Evolutionary conservation across 1,140 invertebrate genomes (phyloP), one percentile per base, ranked within the genome.

Genomic region (Potamilus streckersoni): DNA sequence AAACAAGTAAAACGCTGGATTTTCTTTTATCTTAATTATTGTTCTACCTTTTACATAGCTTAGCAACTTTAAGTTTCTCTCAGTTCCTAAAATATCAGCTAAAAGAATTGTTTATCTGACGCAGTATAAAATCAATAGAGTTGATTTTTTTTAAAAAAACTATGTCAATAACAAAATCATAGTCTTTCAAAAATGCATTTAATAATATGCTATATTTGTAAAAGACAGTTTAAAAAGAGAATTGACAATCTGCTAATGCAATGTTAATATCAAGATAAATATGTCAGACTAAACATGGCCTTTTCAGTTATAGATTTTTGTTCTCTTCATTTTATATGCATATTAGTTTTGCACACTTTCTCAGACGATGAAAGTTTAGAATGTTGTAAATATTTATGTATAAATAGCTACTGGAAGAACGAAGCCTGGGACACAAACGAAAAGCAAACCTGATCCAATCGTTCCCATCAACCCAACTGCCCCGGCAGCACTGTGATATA

Each of bases 401-500:
- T 49, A 31, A 56, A 67, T 17, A 6, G 12, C 16, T 19, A 23
- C 27, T 13, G 20, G 11, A 55, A 19, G 56, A 49, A 19, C 5
- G 27, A 15, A 27, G 6, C 17, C 17, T 63, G 63, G 60, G 8
- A 16, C 19, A 12, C 55, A 56, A 56, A 66, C 15, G 6, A 64
- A 55, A 31, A 63, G 38, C 38, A 49, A 49, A 86, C 84, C 84
- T 73, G 66, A 66, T 70, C 76, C 79, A 0, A 84, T 71, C 2
- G 76, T 76, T 49, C 69, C 74, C 73, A 80, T 83, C 1, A 87
- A 65, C 64, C 83, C 84, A 5, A 88, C 57, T n/a, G 76, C 71
- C 11, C 81, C 80, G 8, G 81, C 86, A 49, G 83, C 78, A 73
- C 82, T 84, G 71, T 88, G 87, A 69, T 86, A 88, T 13, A 88